Evolutionary conservation across 2,888 invertebrate species (phyloP), one percentile per base, ranked within the genome.

Genomic region (Stenchaetothrips biformis): DNA sequence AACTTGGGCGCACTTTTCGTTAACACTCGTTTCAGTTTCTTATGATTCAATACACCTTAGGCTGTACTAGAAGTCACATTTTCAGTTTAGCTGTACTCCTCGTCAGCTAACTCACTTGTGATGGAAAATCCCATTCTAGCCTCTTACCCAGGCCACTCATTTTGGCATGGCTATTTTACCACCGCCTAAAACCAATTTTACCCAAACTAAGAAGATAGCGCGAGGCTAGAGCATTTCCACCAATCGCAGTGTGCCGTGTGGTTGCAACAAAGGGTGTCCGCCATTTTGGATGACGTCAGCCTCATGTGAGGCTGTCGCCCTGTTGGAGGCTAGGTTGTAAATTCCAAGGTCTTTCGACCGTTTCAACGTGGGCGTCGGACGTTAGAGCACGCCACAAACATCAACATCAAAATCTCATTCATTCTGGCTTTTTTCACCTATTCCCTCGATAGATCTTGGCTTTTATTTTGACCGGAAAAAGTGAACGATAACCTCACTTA

Each of bases 161-260:
- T 87, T 87, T 87, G 87, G 89, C 89, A 87, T 87, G 88, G 88
- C 88, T 88, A 90, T 90, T 90, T 90, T 91, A 90, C 90, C 88
- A 88, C 88, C 88, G 84, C 88, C 89, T 89, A 90, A 89, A 90
- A 88, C 90, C 91, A 91, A 74, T 90, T 89, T 86, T 86, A 86
- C 85, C 89, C 91, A 91, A 89, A 91, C 91, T 91, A 91, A 91
- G 89, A 90, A 89, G 88, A 86, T 83, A 83, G 83, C 83, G 83
- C 67, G 67, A 74, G 67, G 25, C 67, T 74, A 74, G 21, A 3
- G 79, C 81, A 81, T 84, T 81, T 84, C 84, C 81, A 85, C 89
- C 88, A 89, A 89, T 88, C 85, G 83, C 80, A 82, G 81, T 53
- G 74, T 84, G 82, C 83, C 85, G 83, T 86, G 84, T 84, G 84